A percentile compares a stretch with the other conserved stretches of the same genome.
These are phyloP conservation scores for Caradrina kadenii DNA, from an alignment of 2,888 invertebrate genomes.

Conservation along the genomic window DNA sequence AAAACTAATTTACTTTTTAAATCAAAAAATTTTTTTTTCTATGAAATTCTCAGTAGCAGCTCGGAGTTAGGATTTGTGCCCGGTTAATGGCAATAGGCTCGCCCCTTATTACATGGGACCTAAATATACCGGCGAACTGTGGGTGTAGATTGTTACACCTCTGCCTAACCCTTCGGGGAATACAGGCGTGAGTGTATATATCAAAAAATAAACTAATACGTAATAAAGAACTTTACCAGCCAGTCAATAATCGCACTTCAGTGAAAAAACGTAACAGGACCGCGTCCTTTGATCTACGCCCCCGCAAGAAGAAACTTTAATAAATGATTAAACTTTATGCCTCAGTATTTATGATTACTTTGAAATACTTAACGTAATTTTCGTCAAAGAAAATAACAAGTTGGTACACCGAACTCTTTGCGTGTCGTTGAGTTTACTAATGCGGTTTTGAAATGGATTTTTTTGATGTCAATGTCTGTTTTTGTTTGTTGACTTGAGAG, in stretches of 20 bases:
- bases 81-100: no score
- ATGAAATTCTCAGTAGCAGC: no score
- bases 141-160: no score
- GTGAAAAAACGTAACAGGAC: constrained; percentile 43
- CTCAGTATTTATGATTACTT: constrained; percentile 70
- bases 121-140: no score
- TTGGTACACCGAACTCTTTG: constrained; percentile 19
- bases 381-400: constrained; percentile 62
- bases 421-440: constrained; percentile 14
- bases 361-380: constrained; percentile 70
- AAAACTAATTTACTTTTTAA: constrained; percentile 23
- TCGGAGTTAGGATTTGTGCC: no score
- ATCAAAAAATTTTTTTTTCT: no score
- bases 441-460: constrained; percentile 11
- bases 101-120: no score
- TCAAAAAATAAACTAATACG: constrained; percentile 21
- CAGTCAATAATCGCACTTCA: constrained; percentile 45
- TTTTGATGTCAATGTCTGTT: not conserved
- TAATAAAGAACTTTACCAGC: constrained; percentile 25
- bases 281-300: constrained; percentile 65
- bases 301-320: constrained; percentile 69
- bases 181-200: no score
- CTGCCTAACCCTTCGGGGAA: no score
- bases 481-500: not conserved
- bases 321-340: constrained; percentile 78